A percentile compares a stretch with the other conserved stretches of the same genome.
These are phyloP conservation scores for Camponotus vicinus DNA, from an alignment of 1,140 invertebrate species.

Conservation along the genomic window DNA sequence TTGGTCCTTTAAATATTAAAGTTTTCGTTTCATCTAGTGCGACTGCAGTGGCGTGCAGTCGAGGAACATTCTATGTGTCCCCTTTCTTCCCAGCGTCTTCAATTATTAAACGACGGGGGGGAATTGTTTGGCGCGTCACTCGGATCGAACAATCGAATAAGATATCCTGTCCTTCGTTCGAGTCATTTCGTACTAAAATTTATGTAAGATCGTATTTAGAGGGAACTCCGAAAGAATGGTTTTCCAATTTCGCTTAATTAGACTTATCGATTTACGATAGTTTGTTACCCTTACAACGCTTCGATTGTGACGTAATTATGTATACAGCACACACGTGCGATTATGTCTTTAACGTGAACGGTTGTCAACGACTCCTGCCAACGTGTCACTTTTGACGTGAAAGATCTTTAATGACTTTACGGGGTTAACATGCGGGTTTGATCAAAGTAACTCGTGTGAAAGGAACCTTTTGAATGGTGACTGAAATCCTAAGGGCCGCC, in stretches of 20 bases:
- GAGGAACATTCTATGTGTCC: slow-evolving; percentile 30
- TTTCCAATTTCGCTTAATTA: too few species aligned
- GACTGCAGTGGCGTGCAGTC: slow-evolving; percentile 38
- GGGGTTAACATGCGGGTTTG: slow-evolving; percentile 64
- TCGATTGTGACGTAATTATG: slow-evolving; percentile 20
- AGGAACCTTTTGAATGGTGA: slow-evolving; percentile 53
- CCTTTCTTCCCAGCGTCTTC: slow-evolving; percentile 53
- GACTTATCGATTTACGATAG: background rate
- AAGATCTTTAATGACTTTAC: slow-evolving; percentile 69
- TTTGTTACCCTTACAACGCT: slow-evolving; percentile 7
- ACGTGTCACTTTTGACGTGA: slow-evolving; percentile 44
- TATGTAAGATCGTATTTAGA: background rate
- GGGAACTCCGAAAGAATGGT: background rate
- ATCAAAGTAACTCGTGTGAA: slow-evolving; percentile 65
- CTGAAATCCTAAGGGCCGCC: slow-evolving; percentile 62
- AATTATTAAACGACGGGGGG: slow-evolving; percentile 61
- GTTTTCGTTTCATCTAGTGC: slow-evolving; percentile 36
- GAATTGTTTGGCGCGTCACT: slow-evolving; percentile 38
- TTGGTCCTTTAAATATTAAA: slow-evolving; percentile 45
- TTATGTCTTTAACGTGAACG: slow-evolving; percentile 24
- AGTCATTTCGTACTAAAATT: background rate
- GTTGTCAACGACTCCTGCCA: slow-evolving; percentile 23
- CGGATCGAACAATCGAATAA: slow-evolving; percentile 60
- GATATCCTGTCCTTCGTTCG: background rate
- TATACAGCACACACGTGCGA: background rate